Conservation (phyloP, 2,888 invertebrate genomes). For the Charanyca ferruginea region DNA sequence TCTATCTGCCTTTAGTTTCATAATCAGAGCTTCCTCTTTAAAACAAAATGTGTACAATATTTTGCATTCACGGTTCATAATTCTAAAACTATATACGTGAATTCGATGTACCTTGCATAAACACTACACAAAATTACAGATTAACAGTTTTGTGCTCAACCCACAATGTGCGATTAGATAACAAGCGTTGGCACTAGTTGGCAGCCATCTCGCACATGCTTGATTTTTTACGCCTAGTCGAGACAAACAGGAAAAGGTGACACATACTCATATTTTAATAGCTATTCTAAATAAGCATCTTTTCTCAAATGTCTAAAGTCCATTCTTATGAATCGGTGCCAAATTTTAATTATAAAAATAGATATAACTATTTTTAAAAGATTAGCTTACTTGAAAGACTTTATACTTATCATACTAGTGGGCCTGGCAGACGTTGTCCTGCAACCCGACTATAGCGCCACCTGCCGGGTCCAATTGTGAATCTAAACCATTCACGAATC, state of each 20-base stretch:
- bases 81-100: too few relatives aligned
- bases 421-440: too few relatives aligned
- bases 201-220: conserved; percentile 8
- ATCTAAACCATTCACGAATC: too few relatives aligned
- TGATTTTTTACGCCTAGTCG: conserved; percentile 21
- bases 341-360: conserved; percentile 28
- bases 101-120: too few relatives aligned
- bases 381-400: too few relatives aligned
- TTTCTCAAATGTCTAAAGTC: conserved; percentile 33
- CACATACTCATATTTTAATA: conserved; percentile 13
- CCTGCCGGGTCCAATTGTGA: too few relatives aligned
- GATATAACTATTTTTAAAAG: not conserved
- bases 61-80: too few relatives aligned
- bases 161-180: conserved; percentile 30
- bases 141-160: conserved; percentile 4
- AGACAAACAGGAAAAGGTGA: conserved; percentile 43
- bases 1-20: too few relatives aligned
- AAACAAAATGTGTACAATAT: too few relatives aligned
- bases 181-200: conserved; percentile 15
- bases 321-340: conserved; percentile 19
- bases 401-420: too few relatives aligned
- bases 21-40: too few relatives aligned
- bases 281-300: conserved; percentile 1
- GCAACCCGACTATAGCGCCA: too few relatives aligned
- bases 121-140: not conserved